Conservation (phyloP, 2,113 vertebrate species). For the Gadus chalcogrammus region DNA sequence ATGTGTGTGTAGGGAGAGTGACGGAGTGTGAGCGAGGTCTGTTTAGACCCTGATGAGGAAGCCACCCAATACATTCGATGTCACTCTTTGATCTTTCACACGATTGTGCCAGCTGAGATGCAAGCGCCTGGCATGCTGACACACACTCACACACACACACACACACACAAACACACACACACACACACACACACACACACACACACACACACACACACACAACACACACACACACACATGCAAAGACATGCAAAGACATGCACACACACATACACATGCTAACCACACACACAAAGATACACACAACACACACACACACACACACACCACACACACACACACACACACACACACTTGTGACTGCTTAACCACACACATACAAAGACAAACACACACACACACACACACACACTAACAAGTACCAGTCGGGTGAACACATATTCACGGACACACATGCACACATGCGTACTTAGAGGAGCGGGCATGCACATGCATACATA, state of each 20-base stretch:
- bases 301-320: neutral
- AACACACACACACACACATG: conserved; percentile 5
- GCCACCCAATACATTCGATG: conserved; percentile 45
- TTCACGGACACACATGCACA: neutral
- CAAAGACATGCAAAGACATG: neutral
- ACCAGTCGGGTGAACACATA: neutral
- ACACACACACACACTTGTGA: neutral
- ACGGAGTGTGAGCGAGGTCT: conserved; percentile 8
- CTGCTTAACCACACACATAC: too few relatives aligned
- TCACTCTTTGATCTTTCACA: conserved; percentile 38
- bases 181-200: conserved; percentile 1
- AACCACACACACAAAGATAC: too few relatives aligned
- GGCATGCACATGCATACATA: neutral
- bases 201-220: conserved; percentile 9
- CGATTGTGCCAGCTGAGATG: neutral
- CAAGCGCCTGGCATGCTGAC: neutral
- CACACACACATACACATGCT: neutral
- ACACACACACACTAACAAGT: neutral
- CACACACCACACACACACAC: neutral
- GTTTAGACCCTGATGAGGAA: conserved; percentile 43
- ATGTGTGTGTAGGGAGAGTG: too few relatives aligned
- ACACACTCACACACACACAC: neutral
- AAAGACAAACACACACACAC: neutral
- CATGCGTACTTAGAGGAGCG: neutral
- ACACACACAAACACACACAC: conserved; percentile 2